Percentiles rank a stretch among this genome's conserved stretches.
Evolutionary conservation across 2,888 invertebrate species (phyloP).

Genomic region (Eupelmus urozonus): DNA sequence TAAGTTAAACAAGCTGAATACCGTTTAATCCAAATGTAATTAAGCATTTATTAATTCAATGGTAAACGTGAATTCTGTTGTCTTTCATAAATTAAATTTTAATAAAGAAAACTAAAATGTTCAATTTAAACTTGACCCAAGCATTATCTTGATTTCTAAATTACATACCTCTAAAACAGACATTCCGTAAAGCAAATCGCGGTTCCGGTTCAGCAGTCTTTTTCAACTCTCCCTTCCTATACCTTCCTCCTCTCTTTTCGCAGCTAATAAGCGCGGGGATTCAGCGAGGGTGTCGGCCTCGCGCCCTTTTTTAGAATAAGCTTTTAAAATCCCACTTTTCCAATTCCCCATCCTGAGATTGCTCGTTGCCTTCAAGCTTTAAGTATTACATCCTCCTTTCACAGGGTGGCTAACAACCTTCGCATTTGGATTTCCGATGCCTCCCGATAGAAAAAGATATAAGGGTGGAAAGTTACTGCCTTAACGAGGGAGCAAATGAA

Average conservation of each 20-base stretch:
- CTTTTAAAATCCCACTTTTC: conserved; percentile 61
- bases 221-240: not conserved
- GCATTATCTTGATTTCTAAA: no score
- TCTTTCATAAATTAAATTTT: no score
- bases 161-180: no score
- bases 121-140: no score
- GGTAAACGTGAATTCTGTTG: no score
- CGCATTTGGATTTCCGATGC: conserved; percentile 35
- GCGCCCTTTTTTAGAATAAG: conserved; percentile 58
- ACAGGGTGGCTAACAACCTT: conserved; percentile 26
- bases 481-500: not conserved
- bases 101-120: no score
- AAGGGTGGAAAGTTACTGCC: not conserved
- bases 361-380: conserved; percentile 6
- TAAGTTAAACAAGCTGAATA: no score
- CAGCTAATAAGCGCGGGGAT: conserved; percentile 61
- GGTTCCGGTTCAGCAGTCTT: no score
- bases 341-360: conserved; percentile 52
- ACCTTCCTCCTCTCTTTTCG: conserved; percentile 36
- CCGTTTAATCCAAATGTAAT: no score
- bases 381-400: not conserved
- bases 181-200: no score
- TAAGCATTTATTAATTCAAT: no score
- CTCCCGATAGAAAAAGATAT: conserved; percentile 14
- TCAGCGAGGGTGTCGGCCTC: conserved; percentile 50